Base-by-base conservation (phyloP, 2,888 invertebrate species). In the Hypomecis atomaria region DNA sequence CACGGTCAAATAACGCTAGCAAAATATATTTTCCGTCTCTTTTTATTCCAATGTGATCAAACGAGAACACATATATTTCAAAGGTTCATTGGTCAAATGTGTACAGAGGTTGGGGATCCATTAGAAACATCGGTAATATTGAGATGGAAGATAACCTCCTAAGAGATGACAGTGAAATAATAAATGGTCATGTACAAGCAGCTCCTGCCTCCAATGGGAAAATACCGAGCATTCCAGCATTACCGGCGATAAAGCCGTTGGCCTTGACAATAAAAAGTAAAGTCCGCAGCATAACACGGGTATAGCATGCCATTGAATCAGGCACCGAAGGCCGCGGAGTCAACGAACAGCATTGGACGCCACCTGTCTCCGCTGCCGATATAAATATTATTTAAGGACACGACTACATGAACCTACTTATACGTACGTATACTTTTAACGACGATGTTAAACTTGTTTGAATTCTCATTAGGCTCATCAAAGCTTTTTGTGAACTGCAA, bases 271-370 rank as follows among this genome's bases (percentile, higher is more conserved):
- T 83, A 86, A 85, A 88, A 85, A 81, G 76, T 78, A 71, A 83
- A 81, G 78, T 77, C 75, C 81, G 83, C 78, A 76, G 80, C 81
- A 83, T 83, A 83, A 82, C 79, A 83, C 76, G 78, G 76, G 76
- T 81, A 74, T 80, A 79, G 81, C 85, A 83, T 85, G 85, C 86
- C 86, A 87, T 87, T 87, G 87, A 87, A 83, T 80, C 83, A 82
- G 77, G 79, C 83, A 79, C 79, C 77, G 89, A 92, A 92, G 92
- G 92, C 81, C 89, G 84, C 64, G 69, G 79, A 84, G 90, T 90
- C 91, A 90, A 91, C 75, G 90, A 79, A 90, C 90, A 88, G 79
- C 75, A 81, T 80, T 83, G 84, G 87, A 88, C 83, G 84, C 85
- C 89, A 90, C 88, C 90, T 90, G 91, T 88, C 87, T 84, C 83